Base-by-base conservation (phyloP, 2,888 invertebrate species). In the Drosophila emarginata region DNA sequence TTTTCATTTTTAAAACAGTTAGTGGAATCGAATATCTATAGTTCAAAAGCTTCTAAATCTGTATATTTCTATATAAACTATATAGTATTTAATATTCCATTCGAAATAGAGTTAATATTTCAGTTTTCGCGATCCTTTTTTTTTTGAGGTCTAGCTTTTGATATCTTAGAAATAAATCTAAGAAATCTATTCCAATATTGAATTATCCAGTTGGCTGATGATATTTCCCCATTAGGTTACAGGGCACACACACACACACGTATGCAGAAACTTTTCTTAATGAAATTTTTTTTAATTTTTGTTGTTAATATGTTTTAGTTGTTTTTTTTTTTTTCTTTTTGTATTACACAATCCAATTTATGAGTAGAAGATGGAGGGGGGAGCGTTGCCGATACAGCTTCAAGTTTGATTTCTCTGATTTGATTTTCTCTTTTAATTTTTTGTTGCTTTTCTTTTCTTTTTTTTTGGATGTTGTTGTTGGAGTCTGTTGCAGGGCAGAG, bases 281-380 rank as follows among this genome's bases (percentile, higher is more conserved):
- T 45, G 12, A 4, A 1, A 1, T 32, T 32, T 32, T 32, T n/a
- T n/a, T n/a, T n/a, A n/a, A n/a, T n/a, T n/a, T n/a, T n/a, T n/a
- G n/a, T n/a, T n/a, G n/a, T n/a, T n/a, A n/a, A n/a, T n/a, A n/a
- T n/a, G n/a, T n/a, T n/a, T n/a, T n/a, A n/a, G 2, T 45, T 7
- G 23, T 45, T 63, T 61, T 32, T 63, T 62, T 4, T 52, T 56
- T 56, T 54, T 50, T 50, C 59, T 59, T 64, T 64, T 58, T 57
- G 62, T 60, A 77, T 82, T 75, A 68, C 76, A 79, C 80, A 85
- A 81, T 83, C 50, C 57, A 12, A 50, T 52, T 50, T 32, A 57
- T n/a, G 45, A 23, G 56, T 61, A 52, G 23, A 57, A 15, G 65
- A 14, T 40, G 62, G 21, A 53, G 58, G 14, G 28, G 40, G 15